These are phyloP conservation scores for Hylaea fasciaria DNA, from an alignment of 2,888 invertebrate species.

Conservation along the genomic window DNA sequence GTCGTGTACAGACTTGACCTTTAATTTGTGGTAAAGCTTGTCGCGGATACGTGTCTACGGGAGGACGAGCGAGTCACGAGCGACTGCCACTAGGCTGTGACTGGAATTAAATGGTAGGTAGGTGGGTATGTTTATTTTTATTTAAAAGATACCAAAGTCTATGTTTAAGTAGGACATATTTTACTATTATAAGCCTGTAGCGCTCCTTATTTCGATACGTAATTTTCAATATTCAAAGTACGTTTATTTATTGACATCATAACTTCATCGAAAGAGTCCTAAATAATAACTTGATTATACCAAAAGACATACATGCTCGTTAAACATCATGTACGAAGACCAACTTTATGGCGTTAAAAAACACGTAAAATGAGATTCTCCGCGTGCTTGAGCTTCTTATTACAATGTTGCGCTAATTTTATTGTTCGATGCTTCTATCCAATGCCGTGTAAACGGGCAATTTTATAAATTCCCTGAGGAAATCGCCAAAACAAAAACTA, in stretches of 20 bases:
- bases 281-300: slow-evolving; percentile 11
- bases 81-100: not conserved
- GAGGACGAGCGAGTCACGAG: slow-evolving; percentile 10
- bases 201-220: too few species aligned
- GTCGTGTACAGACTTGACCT: slow-evolving; percentile 1
- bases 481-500: too few species aligned
- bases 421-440: slow-evolving; percentile 5
- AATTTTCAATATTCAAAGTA: not conserved
- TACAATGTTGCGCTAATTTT: slow-evolving; percentile 26
- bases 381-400: not conserved
- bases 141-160: too few species aligned
- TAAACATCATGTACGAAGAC: not conserved
- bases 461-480: not conserved
- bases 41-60: not conserved
- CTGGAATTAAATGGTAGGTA: not conserved
- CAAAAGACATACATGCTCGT: slow-evolving; percentile 3
- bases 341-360: slow-evolving; percentile 1
- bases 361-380: slow-evolving; percentile 10
- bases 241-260: not conserved
- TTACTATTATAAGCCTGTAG: too few species aligned
- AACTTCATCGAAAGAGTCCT: not conserved
- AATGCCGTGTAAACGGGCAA: not conserved
- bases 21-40: slow-evolving; percentile 1
- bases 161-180: too few species aligned
- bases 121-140: too few species aligned